phyloP scores from a whole-genome alignment of 2,888 invertebrate species.

The Oligia strigilis region DNA sequence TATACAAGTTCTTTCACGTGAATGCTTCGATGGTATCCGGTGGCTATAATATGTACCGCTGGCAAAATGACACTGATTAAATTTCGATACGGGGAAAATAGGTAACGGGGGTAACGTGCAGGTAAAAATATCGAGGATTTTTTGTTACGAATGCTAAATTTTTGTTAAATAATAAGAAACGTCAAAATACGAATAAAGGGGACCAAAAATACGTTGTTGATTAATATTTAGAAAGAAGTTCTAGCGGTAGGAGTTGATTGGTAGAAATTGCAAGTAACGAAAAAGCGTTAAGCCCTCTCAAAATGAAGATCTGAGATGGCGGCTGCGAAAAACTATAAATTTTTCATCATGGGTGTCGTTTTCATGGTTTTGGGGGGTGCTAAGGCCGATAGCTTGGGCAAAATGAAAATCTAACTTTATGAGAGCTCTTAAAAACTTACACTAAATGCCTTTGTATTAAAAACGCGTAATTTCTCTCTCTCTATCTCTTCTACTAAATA shows the following conservation, averaged over 20 bases:
- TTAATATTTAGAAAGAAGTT: not conserved
- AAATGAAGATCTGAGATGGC: no score
- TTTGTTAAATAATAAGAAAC: not conserved
- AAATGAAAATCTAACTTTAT: not conserved
- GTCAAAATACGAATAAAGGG: not conserved
- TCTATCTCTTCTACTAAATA: not conserved
- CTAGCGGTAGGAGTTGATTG: not conserved
- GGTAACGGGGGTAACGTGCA: not conserved
- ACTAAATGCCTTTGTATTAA: not conserved
- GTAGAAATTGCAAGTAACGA: not conserved
- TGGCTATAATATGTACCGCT: constrained; percentile 38
- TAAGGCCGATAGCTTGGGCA: not conserved
- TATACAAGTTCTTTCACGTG: constrained; percentile 29
- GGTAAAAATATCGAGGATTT: not conserved
- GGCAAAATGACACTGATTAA: constrained; percentile 30
- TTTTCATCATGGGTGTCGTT: no score
- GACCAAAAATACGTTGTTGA: not conserved
- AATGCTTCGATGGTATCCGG: constrained; percentile 48
- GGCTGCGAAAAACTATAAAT: no score
- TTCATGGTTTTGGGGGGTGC: not conserved
- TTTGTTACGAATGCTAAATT: not conserved
- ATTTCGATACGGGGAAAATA: constrained; percentile 1
- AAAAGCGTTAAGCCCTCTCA: not conserved
- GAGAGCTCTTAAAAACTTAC: not conserved
- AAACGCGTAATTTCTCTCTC: not conserved